Percentiles rank a stretch among this genome's conserved stretches.
Evolutionary conservation across 2,113 vertebrate genomes (phyloP).

Genomic region (Tringa solitaria): DNA sequence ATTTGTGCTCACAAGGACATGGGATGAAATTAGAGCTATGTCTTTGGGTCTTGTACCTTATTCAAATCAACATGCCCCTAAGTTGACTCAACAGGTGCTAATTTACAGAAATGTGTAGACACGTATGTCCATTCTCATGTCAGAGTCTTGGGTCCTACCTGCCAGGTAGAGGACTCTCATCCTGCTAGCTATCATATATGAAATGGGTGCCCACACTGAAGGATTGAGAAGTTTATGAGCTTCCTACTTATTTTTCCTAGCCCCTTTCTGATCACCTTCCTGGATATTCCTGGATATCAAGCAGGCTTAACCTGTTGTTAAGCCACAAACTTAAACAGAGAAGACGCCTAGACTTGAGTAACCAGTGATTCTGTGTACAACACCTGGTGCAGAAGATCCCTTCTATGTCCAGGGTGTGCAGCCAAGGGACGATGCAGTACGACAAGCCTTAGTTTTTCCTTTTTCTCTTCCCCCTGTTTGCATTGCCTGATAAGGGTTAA

Average conservation of each 20-base stretch:
- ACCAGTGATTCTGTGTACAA: rapidly evolving
- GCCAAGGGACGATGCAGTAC: background rate
- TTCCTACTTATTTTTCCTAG: background rate
- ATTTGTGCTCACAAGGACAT: background rate
- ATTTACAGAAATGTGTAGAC: background rate
- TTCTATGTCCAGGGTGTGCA: background rate
- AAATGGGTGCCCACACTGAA: background rate
- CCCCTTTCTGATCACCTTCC: background rate
- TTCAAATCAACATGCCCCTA: background rate
- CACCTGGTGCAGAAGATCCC: rapidly evolving
- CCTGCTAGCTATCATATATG: background rate
- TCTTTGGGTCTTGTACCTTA: background rate
- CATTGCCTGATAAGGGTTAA: background rate
- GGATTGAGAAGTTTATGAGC: background rate
- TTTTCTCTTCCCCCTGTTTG: background rate
- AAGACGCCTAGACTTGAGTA: background rate
- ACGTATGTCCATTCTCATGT: background rate
- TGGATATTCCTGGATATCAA: background rate
- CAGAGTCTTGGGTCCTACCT: background rate
- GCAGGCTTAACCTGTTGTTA: background rate
- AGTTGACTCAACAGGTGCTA: background rate
- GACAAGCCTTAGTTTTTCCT: background rate
- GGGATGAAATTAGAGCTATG: background rate
- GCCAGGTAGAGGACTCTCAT: background rate
- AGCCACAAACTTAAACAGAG: background rate